Percentiles rank a stretch among this genome's conserved stretches.
phyloP scores from a whole-genome alignment of 2,888 invertebrate species.

The Tetragonisca angustula region DNA sequence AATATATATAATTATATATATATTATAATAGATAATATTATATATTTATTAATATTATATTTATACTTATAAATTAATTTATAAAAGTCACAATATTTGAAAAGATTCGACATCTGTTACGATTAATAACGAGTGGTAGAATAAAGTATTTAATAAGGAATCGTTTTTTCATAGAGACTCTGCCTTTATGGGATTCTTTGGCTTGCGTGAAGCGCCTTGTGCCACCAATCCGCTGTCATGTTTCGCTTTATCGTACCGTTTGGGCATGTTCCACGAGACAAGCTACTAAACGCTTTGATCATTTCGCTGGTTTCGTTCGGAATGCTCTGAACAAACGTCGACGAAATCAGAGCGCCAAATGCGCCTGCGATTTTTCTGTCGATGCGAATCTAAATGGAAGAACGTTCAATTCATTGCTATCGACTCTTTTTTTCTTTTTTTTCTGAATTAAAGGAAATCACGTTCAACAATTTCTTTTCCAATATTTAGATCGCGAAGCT shows the following conservation, averaged over 20 bases:
- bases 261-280: background rate
- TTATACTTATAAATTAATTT: too few species aligned
- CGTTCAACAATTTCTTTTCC: background rate
- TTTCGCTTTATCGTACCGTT: constrained; percentile 15
- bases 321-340: background rate
- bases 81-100: too few species aligned
- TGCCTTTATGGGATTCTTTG: background rate
- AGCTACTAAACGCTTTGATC: constrained; percentile 29
- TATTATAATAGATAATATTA: too few species aligned
- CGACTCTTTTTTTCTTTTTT: too few species aligned
- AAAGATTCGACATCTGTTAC: background rate
- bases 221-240: background rate
- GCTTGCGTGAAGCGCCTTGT: background rate
- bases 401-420: background rate
- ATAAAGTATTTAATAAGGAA: too few species aligned
- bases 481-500: background rate
- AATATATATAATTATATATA: too few species aligned
- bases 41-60: too few species aligned
- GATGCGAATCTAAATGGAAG: background rate
- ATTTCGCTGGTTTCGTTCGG: constrained; percentile 8
- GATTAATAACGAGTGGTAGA: background rate
- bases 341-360: constrained; percentile 1
- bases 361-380: background rate
- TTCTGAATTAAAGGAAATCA: background rate
- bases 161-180: background rate